These are phyloP conservation scores for Enteromius mattozi DNA, from an alignment of 2,797 vertebrate genomes.

Conservation along the genomic window DNA sequence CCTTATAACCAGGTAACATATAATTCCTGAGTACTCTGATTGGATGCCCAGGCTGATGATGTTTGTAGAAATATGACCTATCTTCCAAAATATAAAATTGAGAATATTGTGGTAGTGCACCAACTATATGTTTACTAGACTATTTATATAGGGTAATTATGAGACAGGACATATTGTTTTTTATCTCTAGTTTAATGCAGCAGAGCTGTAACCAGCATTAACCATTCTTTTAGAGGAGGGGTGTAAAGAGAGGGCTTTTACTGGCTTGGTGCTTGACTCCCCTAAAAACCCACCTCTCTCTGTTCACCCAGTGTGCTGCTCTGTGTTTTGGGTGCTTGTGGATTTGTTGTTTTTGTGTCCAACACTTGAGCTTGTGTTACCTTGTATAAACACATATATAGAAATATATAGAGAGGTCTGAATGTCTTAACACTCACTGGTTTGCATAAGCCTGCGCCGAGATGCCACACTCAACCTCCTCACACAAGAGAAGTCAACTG, in stretches of 20 bases:
- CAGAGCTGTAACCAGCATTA: conserved; percentile 79
- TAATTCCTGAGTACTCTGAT: neutral
- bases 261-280: conserved; percentile 73
- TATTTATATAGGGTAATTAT: neutral
- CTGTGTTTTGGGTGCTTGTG: conserved; percentile 73
- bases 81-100: neutral
- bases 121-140: neutral
- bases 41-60: neutral
- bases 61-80: neutral
- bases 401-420: conserved; percentile 67
- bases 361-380: conserved; percentile 50
- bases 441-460: conserved; percentile 77
- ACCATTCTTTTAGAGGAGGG: conserved; percentile 85
- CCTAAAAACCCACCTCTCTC: conserved; percentile 77
- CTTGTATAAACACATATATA: conserved; percentile 66
- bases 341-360: conserved; percentile 16
- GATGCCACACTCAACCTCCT: conserved; percentile 89
- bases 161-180: neutral
- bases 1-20: neutral
- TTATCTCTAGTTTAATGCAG: conserved; percentile 77
- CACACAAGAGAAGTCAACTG: conserved; percentile 85
- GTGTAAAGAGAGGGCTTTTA: conserved; percentile 68
- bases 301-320: conserved; percentile 72
- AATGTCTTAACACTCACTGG: conserved; percentile 30
- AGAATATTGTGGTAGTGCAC: neutral